Evolutionary conservation across 2,888 invertebrate species (phyloP).

Genomic region (Agrilus cyanescens): DNA sequence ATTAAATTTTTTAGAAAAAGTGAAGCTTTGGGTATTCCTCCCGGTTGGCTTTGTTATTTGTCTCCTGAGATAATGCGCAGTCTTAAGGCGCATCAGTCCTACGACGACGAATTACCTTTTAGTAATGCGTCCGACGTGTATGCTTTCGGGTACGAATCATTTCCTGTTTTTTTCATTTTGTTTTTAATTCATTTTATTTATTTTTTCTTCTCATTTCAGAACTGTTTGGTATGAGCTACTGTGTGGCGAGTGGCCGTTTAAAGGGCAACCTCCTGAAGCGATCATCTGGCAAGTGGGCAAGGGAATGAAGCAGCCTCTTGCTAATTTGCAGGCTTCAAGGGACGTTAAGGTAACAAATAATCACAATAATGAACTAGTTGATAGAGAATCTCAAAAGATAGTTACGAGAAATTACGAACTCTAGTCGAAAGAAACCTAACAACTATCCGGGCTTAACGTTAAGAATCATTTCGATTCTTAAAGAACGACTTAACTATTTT

Average conservation of each 20-base stretch:
- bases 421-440: too few relatives aligned
- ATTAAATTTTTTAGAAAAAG: slow-evolving; percentile 35
- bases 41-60: slow-evolving; percentile 97
- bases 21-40: slow-evolving; percentile 82
- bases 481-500: too few relatives aligned
- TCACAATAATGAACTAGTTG: too few relatives aligned
- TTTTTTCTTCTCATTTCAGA: slow-evolving; percentile 37
- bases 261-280: slow-evolving; percentile 84
- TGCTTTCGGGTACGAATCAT: slow-evolving; percentile 76
- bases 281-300: slow-evolving; percentile 97
- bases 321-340: slow-evolving; percentile 84
- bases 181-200: not conserved
- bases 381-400: too few relatives aligned
- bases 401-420: too few relatives aligned
- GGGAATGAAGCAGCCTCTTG: slow-evolving; percentile 91
- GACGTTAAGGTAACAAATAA: slow-evolving; percentile 78
- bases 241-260: slow-evolving; percentile 94
- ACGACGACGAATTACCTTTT: slow-evolving; percentile 84
- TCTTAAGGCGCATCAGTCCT: slow-evolving; percentile 61
- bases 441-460: too few relatives aligned
- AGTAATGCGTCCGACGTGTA: slow-evolving; percentile 89
- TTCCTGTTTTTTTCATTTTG: slow-evolving; percentile 4
- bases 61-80: slow-evolving; percentile 91
- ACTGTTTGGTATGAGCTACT: slow-evolving; percentile 98
- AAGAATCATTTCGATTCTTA: too few relatives aligned